These are phyloP conservation scores for Drosophila tristis DNA, from an alignment of 1,140 invertebrate genomes.

Conservation along the genomic window DNA sequence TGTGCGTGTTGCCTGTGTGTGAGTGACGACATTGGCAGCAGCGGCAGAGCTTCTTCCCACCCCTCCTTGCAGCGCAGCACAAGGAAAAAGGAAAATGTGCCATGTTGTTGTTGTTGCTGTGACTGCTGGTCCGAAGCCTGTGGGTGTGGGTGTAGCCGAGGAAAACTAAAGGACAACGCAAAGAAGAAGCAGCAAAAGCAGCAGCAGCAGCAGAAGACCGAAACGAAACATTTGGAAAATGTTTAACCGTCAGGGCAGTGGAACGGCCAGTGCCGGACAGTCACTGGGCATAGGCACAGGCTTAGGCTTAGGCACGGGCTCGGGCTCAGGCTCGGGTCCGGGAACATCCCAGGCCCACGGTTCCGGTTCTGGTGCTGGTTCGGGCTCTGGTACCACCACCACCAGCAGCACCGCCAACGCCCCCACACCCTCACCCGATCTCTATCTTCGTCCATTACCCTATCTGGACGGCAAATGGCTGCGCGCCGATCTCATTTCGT, in stretches of 20 bases:
- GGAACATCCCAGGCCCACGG: neutral
- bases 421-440: constrained; percentile 46
- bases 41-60: constrained; percentile 4
- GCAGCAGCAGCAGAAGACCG: neutral
- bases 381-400: neutral
- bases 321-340: neutral
- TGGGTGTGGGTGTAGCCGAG: constrained; percentile 25
- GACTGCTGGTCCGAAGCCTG: constrained; percentile 6
- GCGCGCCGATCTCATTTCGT: constrained; percentile 80
- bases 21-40: constrained; percentile 74
- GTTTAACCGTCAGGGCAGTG: constrained; percentile 54
- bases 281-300: constrained; percentile 17
- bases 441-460: constrained; percentile 77
- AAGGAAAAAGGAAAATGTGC: constrained; percentile 43
- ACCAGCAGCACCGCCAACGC: constrained; percentile 11
- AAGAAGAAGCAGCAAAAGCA: constrained; percentile 7
- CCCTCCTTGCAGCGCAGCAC: too few relatives aligned
- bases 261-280: constrained; percentile 28
- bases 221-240: constrained; percentile 12
- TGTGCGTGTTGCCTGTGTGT: constrained; percentile 33
- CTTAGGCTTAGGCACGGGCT: neutral
- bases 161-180: constrained; percentile 6
- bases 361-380: neutral
- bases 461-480: constrained; percentile 82
- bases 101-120: constrained; percentile 29